Conservation (phyloP, 2,797 vertebrate species). For the Salmo trutta region DNA sequence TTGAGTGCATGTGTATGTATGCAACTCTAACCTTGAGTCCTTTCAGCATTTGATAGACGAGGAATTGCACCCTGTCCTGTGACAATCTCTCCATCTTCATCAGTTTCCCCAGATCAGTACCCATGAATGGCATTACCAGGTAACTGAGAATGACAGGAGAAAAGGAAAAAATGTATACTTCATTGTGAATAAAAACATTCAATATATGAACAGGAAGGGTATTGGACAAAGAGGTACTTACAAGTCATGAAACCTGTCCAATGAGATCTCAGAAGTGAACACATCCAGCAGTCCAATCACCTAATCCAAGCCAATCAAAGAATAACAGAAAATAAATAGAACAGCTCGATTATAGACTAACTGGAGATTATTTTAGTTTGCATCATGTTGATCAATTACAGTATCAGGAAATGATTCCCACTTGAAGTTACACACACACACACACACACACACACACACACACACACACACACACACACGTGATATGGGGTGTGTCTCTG, state of each 20-base stretch:
- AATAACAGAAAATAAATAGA: not conserved
- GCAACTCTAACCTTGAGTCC: constrained; percentile 87
- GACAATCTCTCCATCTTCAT: constrained; percentile 94
- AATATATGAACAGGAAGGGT: not conserved
- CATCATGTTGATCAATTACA: not conserved
- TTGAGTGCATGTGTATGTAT: not conserved
- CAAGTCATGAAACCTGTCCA: constrained; percentile 92
- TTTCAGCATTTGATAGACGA: constrained; percentile 94
- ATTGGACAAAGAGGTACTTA: constrained; percentile 66
- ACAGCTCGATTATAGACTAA: not conserved
- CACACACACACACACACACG: too few species aligned
- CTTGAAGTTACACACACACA: not conserved
- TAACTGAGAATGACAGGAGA: constrained; percentile 74
- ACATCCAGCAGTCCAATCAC: constrained; percentile 94
- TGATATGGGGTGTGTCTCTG: not conserved
- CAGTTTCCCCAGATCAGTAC: constrained; percentile 92
- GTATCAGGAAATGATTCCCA: not conserved
- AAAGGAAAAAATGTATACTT: not conserved
- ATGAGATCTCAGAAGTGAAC: constrained; percentile 85
- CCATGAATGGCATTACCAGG: constrained; percentile 98
- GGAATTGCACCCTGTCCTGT: constrained; percentile 92
- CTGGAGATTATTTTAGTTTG: not conserved
- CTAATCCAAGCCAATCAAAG: constrained; percentile 58
- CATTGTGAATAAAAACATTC: not conserved
- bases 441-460: too few species aligned